Evolutionary conservation across 2,797 vertebrate genomes (phyloP).

Genomic region (Perodicticus potto): DNA sequence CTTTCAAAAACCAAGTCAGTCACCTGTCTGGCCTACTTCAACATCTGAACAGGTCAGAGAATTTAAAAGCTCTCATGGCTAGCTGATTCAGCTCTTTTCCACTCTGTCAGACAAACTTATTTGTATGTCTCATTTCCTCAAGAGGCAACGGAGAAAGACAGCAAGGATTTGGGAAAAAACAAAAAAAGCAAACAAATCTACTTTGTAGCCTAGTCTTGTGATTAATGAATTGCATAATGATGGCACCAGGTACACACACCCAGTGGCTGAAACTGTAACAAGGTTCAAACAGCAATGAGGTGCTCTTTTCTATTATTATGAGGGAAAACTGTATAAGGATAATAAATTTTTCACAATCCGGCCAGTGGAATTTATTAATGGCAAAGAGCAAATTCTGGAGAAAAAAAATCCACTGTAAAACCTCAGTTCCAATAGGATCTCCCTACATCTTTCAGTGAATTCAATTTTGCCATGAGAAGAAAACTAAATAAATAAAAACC

Average conservation of each 20-base stretch:
- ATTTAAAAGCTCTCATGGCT: not conserved
- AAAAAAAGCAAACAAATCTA: not conserved
- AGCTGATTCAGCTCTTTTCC: conserved; percentile 14
- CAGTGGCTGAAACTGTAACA: not conserved
- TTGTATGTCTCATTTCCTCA: conserved; percentile 7
- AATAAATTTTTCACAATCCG: conserved; percentile 23
- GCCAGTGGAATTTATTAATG: conserved; percentile 63
- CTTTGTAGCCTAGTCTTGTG: not conserved
- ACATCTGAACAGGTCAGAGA: not conserved
- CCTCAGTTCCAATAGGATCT: conserved; percentile 45
- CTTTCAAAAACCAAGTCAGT: conserved; percentile 60
- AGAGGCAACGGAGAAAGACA: not conserved
- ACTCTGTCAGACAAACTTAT: conserved; percentile 44
- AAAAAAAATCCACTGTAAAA: conserved; percentile 2
- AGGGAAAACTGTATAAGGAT: not conserved
- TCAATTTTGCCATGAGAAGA: conserved; percentile 37
- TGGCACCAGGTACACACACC: not conserved
- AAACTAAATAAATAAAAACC: conserved; percentile 25
- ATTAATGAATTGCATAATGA: conserved; percentile 20
- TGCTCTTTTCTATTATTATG: not conserved
- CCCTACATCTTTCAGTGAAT: not conserved
- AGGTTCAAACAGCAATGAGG: not conserved
- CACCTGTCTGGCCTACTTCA: conserved; percentile 52
- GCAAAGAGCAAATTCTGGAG: conserved; percentile 25
- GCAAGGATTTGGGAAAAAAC: not conserved